Evolutionary conservation across 2,888 invertebrate species (phyloP).

Genomic region (Zygogramma bicolorata): DNA sequence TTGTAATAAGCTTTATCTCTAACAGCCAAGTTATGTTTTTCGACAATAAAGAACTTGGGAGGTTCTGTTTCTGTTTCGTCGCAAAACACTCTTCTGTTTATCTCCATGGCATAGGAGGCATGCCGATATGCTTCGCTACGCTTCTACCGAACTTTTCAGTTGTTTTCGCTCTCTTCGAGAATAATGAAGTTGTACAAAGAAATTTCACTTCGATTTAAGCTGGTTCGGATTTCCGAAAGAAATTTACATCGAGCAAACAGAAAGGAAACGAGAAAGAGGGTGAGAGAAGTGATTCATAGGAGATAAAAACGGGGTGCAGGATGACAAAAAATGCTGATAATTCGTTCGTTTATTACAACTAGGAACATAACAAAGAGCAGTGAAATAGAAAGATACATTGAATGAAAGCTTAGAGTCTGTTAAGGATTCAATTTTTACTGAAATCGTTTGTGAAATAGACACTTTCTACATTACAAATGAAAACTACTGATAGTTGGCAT

Average conservation of each 20-base stretch:
- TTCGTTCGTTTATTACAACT: no score
- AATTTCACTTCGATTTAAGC: neutral
- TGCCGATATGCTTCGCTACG: neutral
- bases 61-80: neutral
- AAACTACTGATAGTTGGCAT: no score
- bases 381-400: no score
- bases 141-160: neutral
- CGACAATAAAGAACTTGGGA: neutral
- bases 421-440: no score
- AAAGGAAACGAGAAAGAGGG: neutral
- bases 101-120: neutral
- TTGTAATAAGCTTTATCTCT: neutral
- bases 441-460: no score
- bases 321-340: no score
- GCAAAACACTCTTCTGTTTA: neutral
- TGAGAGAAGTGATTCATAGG: neutral
- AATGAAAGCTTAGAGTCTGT: no score
- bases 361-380: no score
- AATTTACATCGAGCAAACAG: neutral
- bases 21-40: neutral
- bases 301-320: no score
- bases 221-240: neutral
- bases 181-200: neutral
- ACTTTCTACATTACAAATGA: no score
- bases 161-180: neutral